Evolutionary conservation across 2,797 vertebrate species (phyloP), one percentile per base, ranked within the genome.

Genomic region (Glyptemys insculpta): DNA sequence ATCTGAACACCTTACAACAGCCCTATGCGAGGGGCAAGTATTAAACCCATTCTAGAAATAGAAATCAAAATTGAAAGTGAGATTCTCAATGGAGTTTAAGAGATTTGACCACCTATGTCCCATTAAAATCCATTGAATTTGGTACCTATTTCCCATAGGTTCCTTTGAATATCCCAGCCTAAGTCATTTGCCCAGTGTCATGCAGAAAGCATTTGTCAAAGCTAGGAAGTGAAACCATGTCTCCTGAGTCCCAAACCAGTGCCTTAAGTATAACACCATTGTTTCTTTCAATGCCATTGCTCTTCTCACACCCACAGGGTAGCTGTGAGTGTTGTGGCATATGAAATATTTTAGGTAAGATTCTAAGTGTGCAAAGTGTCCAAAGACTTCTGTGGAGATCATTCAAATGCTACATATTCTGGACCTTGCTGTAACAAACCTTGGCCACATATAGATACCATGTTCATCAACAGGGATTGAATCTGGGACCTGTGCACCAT

Each of bases 81-180:
- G 23, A 76, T 76, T 47, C 29, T 81, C 86, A 89, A 88, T 72
- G 25, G 41, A 54, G 62, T 95, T 93, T 84, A 89, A 92, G 90
- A 87, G 37, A 23, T 72, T 72, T 62, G 59, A 41, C 21, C 68
- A 41, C 18, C 10, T 41, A 68, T 1, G 52, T 44, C 47, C 0
- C 1, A 6, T 80, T 86, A 79, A 79, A 11, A 47, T 81, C 68
- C 91, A 5, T 91, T 74, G 86, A 96, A 81, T 12, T 44, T 91
- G 54, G 41, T 27, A 68, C 59, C 86, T 12, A 59, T n/a, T 29
- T 95, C 80, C 14, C 25, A 95, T 52, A 88, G 12, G 19, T 41
- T 21, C 1, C 19, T 92, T 90, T 89, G 23, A 25, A 21, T 83
- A 81, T 65, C 8, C 18, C 14, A 16, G 18, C 37, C 92, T 44